phyloP scores from a whole-genome alignment of 2,888 invertebrate genomes.

The Acanthococcus lagerstroemiae region DNA sequence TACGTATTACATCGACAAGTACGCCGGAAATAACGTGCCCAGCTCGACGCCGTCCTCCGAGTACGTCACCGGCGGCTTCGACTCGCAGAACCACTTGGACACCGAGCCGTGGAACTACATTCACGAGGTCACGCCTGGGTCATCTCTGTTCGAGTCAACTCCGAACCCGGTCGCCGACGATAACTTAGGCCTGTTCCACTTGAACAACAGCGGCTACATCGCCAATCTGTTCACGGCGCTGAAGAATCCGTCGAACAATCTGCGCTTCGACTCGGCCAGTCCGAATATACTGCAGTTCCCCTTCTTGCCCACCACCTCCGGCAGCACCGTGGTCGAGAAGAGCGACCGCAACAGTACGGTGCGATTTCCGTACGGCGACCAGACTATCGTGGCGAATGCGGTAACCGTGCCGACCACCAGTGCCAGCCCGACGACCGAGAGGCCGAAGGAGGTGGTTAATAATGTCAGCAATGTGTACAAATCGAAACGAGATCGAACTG shows the following conservation, averaged over 20 bases:
- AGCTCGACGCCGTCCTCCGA: neutral
- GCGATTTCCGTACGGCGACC: constrained; percentile 4
- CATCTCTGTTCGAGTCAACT: neutral
- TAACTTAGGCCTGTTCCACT: constrained; percentile 14
- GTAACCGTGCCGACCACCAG: neutral
- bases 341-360: neutral
- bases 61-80: neutral
- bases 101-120: neutral
- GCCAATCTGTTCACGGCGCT: constrained; percentile 10
- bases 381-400: neutral
- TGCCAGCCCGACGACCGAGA: constrained; percentile 4
- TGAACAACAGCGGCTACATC: constrained; percentile 24
- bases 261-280: neutral
- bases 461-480: neutral
- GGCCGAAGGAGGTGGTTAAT: neutral
- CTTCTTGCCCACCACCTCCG: neutral
- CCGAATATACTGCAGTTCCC: neutral
- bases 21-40: neutral
- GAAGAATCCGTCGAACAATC: constrained; percentile 1
- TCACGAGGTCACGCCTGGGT: neutral
- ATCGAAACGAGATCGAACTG: neutral
- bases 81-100: neutral
- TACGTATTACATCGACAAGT: neutral
- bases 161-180: neutral
- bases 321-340: neutral